Evolutionary conservation across 2,888 invertebrate species (phyloP).

Genomic region (Cyrtodaria siliqua): DNA sequence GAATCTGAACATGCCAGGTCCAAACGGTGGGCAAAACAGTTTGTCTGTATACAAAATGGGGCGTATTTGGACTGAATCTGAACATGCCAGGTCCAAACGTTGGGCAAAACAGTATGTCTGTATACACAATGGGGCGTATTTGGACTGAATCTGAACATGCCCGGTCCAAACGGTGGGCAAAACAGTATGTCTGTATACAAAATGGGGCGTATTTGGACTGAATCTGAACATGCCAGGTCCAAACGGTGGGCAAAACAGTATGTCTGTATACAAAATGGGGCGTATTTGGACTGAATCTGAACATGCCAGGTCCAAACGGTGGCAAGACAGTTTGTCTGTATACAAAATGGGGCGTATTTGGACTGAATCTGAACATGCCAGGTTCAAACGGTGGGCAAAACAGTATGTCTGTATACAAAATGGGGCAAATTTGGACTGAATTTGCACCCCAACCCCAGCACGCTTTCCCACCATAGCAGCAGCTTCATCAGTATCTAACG

Average conservation of each 20-base stretch:
- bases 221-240: slow-evolving; percentile 46
- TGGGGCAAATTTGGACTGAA: slow-evolving; percentile 39
- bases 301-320: slow-evolving; percentile 49
- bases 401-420: slow-evolving; percentile 54
- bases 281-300: slow-evolving; percentile 38
- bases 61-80: slow-evolving; percentile 42
- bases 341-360: slow-evolving; percentile 35
- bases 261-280: slow-evolving; percentile 48
- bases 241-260: slow-evolving; percentile 52
- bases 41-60: slow-evolving; percentile 48
- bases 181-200: slow-evolving; percentile 48
- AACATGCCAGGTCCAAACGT: slow-evolving; percentile 45
- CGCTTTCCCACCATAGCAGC: slow-evolving; percentile 48
- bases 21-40: slow-evolving; percentile 48
- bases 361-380: slow-evolving; percentile 43
- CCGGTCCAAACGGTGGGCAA: slow-evolving; percentile 45
- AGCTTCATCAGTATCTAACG: slow-evolving; percentile 58
- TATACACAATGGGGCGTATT: slow-evolving; percentile 45
- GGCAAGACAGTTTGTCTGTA: slow-evolving; percentile 49
- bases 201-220: slow-evolving; percentile 45
- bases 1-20: slow-evolving; percentile 48
- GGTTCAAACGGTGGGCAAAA: slow-evolving; percentile 44
- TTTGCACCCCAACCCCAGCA: slow-evolving; percentile 41
- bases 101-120: slow-evolving; percentile 53
- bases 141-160: slow-evolving; percentile 41